Evolutionary conservation across 2,797 vertebrate species (phyloP).

Genomic region (Peromyscus eremicus): DNA sequence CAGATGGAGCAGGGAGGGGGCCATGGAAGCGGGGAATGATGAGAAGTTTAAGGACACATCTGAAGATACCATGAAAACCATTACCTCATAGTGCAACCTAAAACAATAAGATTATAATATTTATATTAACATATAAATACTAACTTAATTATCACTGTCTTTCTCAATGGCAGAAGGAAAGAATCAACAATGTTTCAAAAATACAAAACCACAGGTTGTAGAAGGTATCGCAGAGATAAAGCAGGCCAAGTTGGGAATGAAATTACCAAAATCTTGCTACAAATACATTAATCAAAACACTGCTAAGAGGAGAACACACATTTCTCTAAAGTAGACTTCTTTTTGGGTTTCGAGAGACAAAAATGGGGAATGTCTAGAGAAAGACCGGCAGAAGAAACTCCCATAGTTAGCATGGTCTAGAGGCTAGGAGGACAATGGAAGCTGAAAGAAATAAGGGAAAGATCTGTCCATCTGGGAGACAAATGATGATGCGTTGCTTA

Average conservation of each 20-base stretch:
- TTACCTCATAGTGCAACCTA: not conserved
- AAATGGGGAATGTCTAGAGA: not conserved
- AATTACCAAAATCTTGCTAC: not conserved
- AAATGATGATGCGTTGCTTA: not conserved
- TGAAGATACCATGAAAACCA: not conserved
- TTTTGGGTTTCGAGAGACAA: not conserved
- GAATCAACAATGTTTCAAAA: slow-evolving; percentile 4
- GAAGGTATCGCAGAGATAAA: not conserved
- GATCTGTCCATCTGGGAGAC: not conserved
- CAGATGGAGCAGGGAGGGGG: too few species aligned
- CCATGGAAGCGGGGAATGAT: too few species aligned
- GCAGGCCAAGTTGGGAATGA: not conserved
- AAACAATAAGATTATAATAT: not conserved
- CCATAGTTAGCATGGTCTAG: not conserved
- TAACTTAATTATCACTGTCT: not conserved
- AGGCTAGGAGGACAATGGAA: not conserved
- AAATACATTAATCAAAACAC: not conserved
- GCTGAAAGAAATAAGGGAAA: not conserved
- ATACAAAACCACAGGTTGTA: not conserved
- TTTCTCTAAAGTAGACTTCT: not conserved
- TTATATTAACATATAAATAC: not conserved
- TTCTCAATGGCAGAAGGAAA: not conserved
- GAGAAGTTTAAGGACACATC: not conserved
- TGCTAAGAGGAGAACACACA: not conserved
- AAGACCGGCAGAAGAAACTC: not conserved